Evolutionary conservation across 2,113 vertebrate species (phyloP), one percentile per base, ranked within the genome.

Genomic region (Oophaga pumilio): DNA sequence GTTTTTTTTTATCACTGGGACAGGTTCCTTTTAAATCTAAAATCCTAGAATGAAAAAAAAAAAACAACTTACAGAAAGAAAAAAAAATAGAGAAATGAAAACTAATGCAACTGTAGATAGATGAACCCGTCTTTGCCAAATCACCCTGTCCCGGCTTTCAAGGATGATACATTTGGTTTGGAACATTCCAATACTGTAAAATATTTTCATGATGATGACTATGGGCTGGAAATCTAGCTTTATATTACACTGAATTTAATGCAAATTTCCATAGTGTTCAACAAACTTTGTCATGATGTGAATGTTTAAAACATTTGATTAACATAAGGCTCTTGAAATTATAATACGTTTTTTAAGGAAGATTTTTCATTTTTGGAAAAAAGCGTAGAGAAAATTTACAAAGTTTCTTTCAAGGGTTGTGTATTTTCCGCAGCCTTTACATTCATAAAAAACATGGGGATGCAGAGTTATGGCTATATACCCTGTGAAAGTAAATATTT

Each of bases 181-280:
- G 93, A 97, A 94, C 96, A 97, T 96, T 97, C 95, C 96, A 95
- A 89, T 93, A 89, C 89, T 81, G 91, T 89, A 91, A 90, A 91
- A 90, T 94, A 91, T 92, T 73, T 71, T 73, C 77, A 84, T 90
- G 86, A 88, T 87, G 91, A 90, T 92, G 91, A 91, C 91, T 93
- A 92, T 20, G 90, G 91, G 91, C 94, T 95, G 93, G 91, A 93
- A 90, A 92, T 91, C 91, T 93, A 94, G 95, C 94, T 96, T 94
- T 94, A 92, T 95, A 95, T 97, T 97, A 96, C 96, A 97, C 96
- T 97, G 95, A 95, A 8, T 28, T 76, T 87, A 91, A 87, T 80
- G 26, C 33, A 82, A 64, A 82, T 49, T 66, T 50, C 26, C 69
- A 76, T 56, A 82, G 77, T 71, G 33, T 82, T 60, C 14, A 22